Evolutionary conservation across 2,888 invertebrate species (phyloP).

Genomic region (Dastarcus helophoroides): DNA sequence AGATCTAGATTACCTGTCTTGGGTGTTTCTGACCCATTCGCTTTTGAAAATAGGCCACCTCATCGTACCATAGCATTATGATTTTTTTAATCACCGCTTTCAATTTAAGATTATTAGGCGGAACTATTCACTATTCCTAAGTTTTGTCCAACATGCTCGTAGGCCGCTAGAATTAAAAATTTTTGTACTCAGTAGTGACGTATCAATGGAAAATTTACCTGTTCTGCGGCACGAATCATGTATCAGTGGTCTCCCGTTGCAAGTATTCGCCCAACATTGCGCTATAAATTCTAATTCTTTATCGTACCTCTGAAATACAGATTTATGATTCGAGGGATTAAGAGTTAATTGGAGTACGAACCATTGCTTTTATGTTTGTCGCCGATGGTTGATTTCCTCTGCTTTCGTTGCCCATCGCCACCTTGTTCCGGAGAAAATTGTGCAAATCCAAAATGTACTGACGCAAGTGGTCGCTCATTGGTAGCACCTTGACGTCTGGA

Average conservation of each 20-base stretch:
- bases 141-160: slow-evolving; percentile 31
- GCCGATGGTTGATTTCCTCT: slow-evolving; percentile 30
- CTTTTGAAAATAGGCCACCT: slow-evolving; percentile 27
- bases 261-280: slow-evolving; percentile 34
- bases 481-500: slow-evolving; percentile 25
- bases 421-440: slow-evolving; percentile 30
- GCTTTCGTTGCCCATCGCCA: slow-evolving; percentile 29
- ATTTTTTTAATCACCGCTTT: slow-evolving; percentile 24
- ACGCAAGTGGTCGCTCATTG: slow-evolving; percentile 25
- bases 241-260: slow-evolving; percentile 26
- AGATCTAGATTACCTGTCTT: slow-evolving; percentile 26
- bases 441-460: slow-evolving; percentile 31
- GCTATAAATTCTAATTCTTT: slow-evolving; percentile 31
- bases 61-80: slow-evolving; percentile 30
- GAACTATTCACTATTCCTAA: slow-evolving; percentile 28
- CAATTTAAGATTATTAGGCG: slow-evolving; percentile 19
- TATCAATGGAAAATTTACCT: slow-evolving; percentile 20
- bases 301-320: slow-evolving; percentile 28
- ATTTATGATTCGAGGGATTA: slow-evolving; percentile 1
- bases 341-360: slow-evolving; percentile 21
- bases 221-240: slow-evolving; percentile 32
- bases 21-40: slow-evolving; percentile 27
- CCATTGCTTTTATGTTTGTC: slow-evolving; percentile 30
- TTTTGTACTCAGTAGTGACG: not conserved
- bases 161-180: slow-evolving; percentile 11